These are phyloP conservation scores for Ophion obscuratus DNA, from an alignment of 2,888 invertebrate species.

Conservation along the genomic window DNA sequence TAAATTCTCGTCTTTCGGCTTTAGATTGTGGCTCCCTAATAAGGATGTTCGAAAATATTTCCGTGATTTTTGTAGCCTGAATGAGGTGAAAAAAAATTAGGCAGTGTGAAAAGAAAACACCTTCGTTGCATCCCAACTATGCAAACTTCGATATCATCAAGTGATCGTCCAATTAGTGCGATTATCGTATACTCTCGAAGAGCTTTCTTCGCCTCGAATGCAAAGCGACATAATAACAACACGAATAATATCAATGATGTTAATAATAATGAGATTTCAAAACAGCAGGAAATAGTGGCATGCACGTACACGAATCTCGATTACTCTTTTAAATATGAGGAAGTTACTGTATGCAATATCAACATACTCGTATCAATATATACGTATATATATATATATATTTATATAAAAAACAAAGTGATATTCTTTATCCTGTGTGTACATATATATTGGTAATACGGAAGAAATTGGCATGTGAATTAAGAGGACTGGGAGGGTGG, in stretches of 20 bases:
- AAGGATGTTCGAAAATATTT: too few species aligned
- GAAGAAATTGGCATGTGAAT: background rate
- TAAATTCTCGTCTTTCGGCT: too few species aligned
- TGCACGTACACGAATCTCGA: conserved; percentile 62
- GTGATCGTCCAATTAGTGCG: background rate
- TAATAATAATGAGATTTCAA: conserved; percentile 33
- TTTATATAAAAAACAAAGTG: background rate
- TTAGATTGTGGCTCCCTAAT: too few species aligned
- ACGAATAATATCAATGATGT: background rate
- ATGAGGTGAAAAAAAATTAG: too few species aligned
- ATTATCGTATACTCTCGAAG: background rate
- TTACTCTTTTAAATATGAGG: conserved; percentile 46
- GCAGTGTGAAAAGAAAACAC: too few species aligned
- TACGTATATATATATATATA: conserved; percentile 21
- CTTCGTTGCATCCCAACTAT: too few species aligned
- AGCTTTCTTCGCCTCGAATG: conserved; percentile 10
- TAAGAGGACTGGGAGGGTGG: background rate
- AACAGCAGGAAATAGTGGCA: conserved; percentile 18
- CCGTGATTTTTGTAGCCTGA: too few species aligned
- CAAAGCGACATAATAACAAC: background rate
- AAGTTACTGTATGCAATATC: conserved; percentile 39
- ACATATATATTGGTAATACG: background rate
- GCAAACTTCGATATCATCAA: too few species aligned
- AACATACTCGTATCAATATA: conserved; percentile 38
- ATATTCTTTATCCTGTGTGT: too few species aligned